These are phyloP conservation scores for Paelopatides confundens DNA, from an alignment of 53 echinoderm and acorn worm genomes.

Conservation along the genomic window DNA sequence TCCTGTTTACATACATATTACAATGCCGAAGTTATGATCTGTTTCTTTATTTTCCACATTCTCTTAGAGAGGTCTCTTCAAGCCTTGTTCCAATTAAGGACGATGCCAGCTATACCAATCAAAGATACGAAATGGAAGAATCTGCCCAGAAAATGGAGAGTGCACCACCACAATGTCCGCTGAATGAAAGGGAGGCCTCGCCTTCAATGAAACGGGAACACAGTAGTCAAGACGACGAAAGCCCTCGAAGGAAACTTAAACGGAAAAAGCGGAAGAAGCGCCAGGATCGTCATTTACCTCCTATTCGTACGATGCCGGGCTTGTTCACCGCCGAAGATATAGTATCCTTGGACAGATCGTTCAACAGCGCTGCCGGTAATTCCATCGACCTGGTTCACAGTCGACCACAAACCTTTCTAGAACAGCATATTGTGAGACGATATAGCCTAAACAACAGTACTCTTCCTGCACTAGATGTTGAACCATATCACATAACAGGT, in stretches of 20 bases:
- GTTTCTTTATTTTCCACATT: background rate
- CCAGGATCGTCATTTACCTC: constrained; percentile 51
- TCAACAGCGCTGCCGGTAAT: background rate
- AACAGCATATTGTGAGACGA: constrained; percentile 91
- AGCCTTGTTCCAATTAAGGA: constrained; percentile 35
- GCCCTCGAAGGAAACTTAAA: background rate
- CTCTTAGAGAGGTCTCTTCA: constrained; percentile 25
- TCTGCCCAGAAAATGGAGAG: background rate
- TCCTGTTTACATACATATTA: too few relatives aligned
- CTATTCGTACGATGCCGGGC: constrained; percentile 32
- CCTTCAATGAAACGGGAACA: background rate
- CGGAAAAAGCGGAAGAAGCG: constrained; percentile 54
- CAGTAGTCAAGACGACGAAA: constrained; percentile 15
- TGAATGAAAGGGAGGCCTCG: background rate
- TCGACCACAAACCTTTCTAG: constrained; percentile 87
- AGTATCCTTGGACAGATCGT: constrained; percentile 35
- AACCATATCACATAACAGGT: constrained; percentile 44
- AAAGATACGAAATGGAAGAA: constrained; percentile 16
- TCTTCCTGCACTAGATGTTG: constrained; percentile 12
- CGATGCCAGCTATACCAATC: background rate
- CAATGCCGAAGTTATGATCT: too few relatives aligned
- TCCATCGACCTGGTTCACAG: constrained; percentile 69
- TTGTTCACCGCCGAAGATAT: constrained; percentile 62
- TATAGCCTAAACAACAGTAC: constrained; percentile 63
- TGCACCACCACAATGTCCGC: background rate